phyloP scores from a whole-genome alignment of 2,888 invertebrate genomes.

The Hylaea fasciaria region DNA sequence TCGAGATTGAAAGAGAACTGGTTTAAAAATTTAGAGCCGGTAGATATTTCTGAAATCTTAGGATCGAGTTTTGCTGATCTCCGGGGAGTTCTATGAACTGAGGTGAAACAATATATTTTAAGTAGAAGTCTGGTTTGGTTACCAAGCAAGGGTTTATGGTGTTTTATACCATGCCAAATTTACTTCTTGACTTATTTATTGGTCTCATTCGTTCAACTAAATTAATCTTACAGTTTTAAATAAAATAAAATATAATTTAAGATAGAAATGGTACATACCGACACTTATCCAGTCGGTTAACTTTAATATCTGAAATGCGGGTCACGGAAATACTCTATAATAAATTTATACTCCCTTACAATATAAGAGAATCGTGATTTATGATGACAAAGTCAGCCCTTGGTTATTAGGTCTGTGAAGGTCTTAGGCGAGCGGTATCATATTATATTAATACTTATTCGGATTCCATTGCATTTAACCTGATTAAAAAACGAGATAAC shows the following conservation, averaged over 20 bases:
- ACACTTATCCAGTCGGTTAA: slow-evolving; percentile 51
- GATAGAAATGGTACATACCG: slow-evolving; percentile 18
- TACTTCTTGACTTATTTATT: too few relatives aligned
- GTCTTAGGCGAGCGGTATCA: slow-evolving; percentile 36
- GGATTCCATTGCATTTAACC: slow-evolving; percentile 40
- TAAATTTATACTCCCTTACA: slow-evolving; percentile 70
- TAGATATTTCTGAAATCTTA: neutral
- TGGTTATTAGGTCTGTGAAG: slow-evolving; percentile 52
- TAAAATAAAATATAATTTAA: slow-evolving; percentile 14
- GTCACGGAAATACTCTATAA: slow-evolving; percentile 73
- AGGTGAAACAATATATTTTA: neutral
- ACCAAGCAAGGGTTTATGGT: neutral
- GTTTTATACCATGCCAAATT: too few relatives aligned
- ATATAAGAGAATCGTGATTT: slow-evolving; percentile 66
- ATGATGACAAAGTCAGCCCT: slow-evolving; percentile 63
- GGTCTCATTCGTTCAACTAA: too few relatives aligned
- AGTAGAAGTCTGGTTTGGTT: neutral
- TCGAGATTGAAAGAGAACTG: slow-evolving; percentile 3
- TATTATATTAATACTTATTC: slow-evolving; percentile 33
- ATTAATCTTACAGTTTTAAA: too few relatives aligned
- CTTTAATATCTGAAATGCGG: slow-evolving; percentile 70
- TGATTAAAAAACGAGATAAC: slow-evolving; percentile 45
- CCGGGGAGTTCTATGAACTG: neutral
- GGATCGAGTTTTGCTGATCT: neutral
- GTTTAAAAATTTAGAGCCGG: neutral